Base-by-base conservation (phyloP, 2,113 vertebrate genomes). In the Oncorhynchus gorbuscha region DNA sequence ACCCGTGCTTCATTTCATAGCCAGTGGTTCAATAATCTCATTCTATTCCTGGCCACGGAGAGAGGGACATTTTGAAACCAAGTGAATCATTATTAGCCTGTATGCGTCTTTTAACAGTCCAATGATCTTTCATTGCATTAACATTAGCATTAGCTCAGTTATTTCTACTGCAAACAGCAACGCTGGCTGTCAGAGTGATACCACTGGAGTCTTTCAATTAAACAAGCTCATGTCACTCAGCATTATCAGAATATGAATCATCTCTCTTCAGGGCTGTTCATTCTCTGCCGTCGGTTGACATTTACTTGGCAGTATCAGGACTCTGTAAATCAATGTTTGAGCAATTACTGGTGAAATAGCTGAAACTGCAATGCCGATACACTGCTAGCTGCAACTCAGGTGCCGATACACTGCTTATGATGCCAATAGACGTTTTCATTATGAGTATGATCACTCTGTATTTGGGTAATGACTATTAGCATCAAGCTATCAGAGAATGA, bases 291-390 rank as follows among this genome's bases (percentile, higher is more conserved):
- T 84, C 24, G 77, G 76, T 84, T 87, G 83, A 77, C 82, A 80
- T 90, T 89, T 88, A 88, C 87, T 80, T 18, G 83, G 80, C 80
- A 73, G 82, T 66, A 76, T 70, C 69, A 55, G 58, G 73, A 78
- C 84, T 84, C 76, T 30, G 61, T 80, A 28, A 84, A 90, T 90
- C 87, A 90, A 82, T 86, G 85, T 77, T 48, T 12, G 82, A 88
- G 91, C 88, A 86, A 86, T 89, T 87, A 87, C 77, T 80, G 81
- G 81, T 90, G 88, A 93, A 91, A 85, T 91, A 86, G 85, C 82
- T 84, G 70, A 79, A 59, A 72, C 85, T 64, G 8, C 81, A 64
- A 81, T 83, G 87, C 81, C 84, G 85, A 85, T 85, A 78, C 18
- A 7, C 74, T 24, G 88, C 80, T 86, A 86, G 85, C 82, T 84